Percentiles rank a stretch among this genome's conserved stretches.
Conservation (phyloP, 2,888 invertebrate species). For the Troglohyphantes excavatus region DNA sequence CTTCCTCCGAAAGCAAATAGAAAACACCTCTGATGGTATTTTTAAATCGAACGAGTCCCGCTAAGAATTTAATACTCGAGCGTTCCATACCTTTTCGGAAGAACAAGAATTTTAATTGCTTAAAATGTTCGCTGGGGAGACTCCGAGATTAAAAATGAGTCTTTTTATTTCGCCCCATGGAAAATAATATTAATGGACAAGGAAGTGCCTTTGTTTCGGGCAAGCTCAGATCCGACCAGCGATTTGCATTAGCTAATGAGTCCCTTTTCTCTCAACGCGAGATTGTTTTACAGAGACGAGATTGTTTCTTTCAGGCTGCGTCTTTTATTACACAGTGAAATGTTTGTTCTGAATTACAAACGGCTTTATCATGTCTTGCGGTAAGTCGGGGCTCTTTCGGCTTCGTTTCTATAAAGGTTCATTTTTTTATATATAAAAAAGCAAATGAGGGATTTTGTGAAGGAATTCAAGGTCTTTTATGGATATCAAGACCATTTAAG, state of each 20-base stretch:
- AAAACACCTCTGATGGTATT: neutral
- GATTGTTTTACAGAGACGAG: conserved; percentile 14
- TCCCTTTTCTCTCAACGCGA: neutral
- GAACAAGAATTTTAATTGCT: conserved; percentile 12
- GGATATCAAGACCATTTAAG: neutral
- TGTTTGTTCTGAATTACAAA: neutral
- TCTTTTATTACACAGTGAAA: conserved; percentile 9
- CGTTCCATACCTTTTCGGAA: neutral
- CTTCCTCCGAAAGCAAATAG: neutral
- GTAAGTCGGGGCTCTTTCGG: neutral
- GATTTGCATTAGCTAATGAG: conserved; percentile 46
- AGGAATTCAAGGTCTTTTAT: neutral
- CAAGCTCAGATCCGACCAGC: neutral
- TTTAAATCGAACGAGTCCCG: neutral
- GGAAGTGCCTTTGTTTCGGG: neutral
- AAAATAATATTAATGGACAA: conserved; percentile 8
- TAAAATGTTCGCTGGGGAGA: neutral
- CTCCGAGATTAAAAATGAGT: conserved; percentile 21
- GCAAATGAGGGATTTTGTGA: conserved; percentile 5
- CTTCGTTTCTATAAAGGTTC: neutral
- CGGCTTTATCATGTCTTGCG: neutral
- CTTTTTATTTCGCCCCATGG: neutral
- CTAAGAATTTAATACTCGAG: neutral
- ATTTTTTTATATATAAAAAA: neutral
- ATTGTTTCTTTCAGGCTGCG: conserved; percentile 11